A percentile compares a stretch with the other conserved stretches of the same genome.
phyloP scores from a whole-genome alignment of 2,797 vertebrate genomes.

The Bufotes viridis region DNA sequence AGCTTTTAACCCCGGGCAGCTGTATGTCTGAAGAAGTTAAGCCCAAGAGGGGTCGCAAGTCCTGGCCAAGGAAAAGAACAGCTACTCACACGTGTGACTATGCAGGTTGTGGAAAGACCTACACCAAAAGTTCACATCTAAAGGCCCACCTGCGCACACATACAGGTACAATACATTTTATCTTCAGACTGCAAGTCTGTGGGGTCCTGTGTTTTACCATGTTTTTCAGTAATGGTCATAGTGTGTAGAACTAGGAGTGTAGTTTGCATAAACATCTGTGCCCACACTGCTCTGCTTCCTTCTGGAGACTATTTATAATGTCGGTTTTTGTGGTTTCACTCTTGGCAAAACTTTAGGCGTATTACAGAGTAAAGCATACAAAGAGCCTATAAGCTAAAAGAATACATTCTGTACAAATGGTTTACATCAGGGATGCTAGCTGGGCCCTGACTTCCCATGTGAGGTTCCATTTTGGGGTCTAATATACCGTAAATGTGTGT shows the following conservation, averaged over 20 bases:
- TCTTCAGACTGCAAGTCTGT: not conserved
- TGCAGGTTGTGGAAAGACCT: slow-evolving; percentile 95
- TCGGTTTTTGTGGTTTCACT: slow-evolving; percentile 50
- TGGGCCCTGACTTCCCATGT: not conserved
- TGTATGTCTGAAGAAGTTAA: slow-evolving; percentile 90
- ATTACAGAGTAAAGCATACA: slow-evolving; percentile 43
- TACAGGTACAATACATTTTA: slow-evolving; percentile 82
- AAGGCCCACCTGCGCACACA: slow-evolving; percentile 98
- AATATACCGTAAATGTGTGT: not conserved
- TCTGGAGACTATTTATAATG: slow-evolving; percentile 48
- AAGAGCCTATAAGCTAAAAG: slow-evolving; percentile 16
- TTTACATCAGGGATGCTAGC: not conserved
- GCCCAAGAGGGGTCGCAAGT: slow-evolving; percentile 92
- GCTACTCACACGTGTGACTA: slow-evolving; percentile 97
- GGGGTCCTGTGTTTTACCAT: not conserved
- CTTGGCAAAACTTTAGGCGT: slow-evolving; percentile 50
- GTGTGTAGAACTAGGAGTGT: not conserved
- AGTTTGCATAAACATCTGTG: slow-evolving; percentile 53
- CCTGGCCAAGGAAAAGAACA: slow-evolving; percentile 95
- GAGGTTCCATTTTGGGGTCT: not conserved
- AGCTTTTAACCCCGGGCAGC: slow-evolving; percentile 83
- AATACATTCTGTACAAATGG: slow-evolving; percentile 17
- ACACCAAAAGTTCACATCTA: slow-evolving; percentile 98
- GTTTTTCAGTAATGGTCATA: not conserved
- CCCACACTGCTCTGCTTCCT: slow-evolving; percentile 40